A percentile compares a stretch with the other conserved stretches of the same genome.
phyloP scores from a whole-genome alignment of 2,113 vertebrate species.

The Rattus rattus region DNA sequence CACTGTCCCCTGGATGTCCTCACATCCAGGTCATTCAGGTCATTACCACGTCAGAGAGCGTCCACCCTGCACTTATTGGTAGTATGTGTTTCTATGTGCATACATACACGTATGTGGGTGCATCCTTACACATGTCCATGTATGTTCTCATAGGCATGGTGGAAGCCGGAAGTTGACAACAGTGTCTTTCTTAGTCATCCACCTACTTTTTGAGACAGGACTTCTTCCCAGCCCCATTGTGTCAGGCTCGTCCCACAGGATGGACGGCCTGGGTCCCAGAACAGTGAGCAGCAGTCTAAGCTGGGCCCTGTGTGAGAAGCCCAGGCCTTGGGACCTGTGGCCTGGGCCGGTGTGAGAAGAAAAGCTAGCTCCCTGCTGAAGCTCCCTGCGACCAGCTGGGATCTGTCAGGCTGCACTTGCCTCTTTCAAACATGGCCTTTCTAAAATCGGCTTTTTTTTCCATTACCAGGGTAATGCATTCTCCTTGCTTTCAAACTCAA shows the following conservation, averaged over 20 bases:
- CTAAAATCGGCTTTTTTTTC: neutral
- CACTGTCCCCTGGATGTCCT: neutral
- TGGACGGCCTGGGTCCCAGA: neutral
- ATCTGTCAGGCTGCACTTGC: fast-evolving
- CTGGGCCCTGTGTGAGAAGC: neutral
- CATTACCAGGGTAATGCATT: neutral
- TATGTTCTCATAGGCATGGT: neutral
- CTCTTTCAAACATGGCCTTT: conserved; percentile 1
- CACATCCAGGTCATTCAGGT: neutral
- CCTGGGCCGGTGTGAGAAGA: neutral
- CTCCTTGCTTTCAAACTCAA: conserved; percentile 48
- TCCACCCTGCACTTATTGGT: too few species aligned
- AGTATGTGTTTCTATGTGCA: neutral
- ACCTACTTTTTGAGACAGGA: neutral
- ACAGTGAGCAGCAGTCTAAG: neutral
- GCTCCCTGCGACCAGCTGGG: neutral
- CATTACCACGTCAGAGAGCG: neutral
- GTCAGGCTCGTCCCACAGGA: conserved; percentile 16
- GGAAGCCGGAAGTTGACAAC: neutral
- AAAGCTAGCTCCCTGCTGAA: neutral
- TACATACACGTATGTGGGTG: neutral
- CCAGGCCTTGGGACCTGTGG: neutral
- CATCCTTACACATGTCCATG: too few species aligned
- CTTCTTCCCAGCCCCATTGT: neutral
- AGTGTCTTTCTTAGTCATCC: neutral